Percentiles rank a stretch among this genome's conserved stretches.
Evolutionary conservation across 2,888 invertebrate species (phyloP).

Genomic region (Caradrina kadenii): DNA sequence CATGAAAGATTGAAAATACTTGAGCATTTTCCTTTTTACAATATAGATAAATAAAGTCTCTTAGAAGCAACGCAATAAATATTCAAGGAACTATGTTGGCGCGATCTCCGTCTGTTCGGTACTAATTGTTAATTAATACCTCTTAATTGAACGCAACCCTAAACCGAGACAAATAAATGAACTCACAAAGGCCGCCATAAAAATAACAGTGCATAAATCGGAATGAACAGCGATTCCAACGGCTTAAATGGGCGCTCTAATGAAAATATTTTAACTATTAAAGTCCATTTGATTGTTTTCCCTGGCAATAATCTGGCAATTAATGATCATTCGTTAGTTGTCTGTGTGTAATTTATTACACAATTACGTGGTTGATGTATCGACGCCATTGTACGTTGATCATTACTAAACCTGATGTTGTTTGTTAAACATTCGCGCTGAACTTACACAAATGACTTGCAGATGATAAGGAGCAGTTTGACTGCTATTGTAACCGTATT

Average conservation of each 20-base stretch:
- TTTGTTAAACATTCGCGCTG: conserved; percentile 42
- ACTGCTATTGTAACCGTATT: conserved; percentile 18
- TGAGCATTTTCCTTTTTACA: conserved; percentile 17
- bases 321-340: conserved; percentile 63
- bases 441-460: conserved; percentile 29
- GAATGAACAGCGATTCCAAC: conserved; percentile 78
- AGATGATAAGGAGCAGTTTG: conserved; percentile 31
- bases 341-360: conserved; percentile 57
- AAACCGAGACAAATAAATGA: conserved; percentile 75
- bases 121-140: conserved; percentile 56
- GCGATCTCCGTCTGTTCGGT: conserved; percentile 14
- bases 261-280: conserved; percentile 80
- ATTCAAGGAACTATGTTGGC: conserved; percentile 39
- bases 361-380: conserved; percentile 53
- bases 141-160: conserved; percentile 71
- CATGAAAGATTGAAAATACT: conserved; percentile 21
- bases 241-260: conserved; percentile 73
- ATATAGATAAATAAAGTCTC: conserved; percentile 25
- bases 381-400: conserved; percentile 31
- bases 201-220: conserved; percentile 78
- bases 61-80: conserved; percentile 16
- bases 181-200: conserved; percentile 71
- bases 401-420: conserved; percentile 44
- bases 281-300: conserved; percentile 80
- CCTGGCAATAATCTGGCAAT: conserved; percentile 72